Base-by-base conservation (phyloP, 2,113 vertebrate genomes). In the Tor tambroides region DNA sequence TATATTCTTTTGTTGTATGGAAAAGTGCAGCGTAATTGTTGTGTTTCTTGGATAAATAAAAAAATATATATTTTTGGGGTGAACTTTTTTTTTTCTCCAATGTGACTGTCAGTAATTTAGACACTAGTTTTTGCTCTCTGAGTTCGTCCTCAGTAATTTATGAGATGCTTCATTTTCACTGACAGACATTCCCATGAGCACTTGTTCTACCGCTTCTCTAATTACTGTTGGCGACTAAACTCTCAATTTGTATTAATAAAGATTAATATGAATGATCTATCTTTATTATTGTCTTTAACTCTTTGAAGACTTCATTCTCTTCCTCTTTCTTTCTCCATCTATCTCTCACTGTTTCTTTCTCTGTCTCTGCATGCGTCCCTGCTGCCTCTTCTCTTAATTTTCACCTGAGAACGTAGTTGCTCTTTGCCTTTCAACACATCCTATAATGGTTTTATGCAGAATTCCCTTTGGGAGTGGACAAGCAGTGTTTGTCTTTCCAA, bases 341-440 rank as follows among this genome's bases (percentile, higher is more conserved):
- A 3, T 85, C 23, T 51, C 51, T 63, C 38, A 1, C n/a, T n/a
- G 23, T 41, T n/a, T 59, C 38, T 79, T 59, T 79, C 19, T 67
- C 23, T 46, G 26, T 79, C 30, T 69, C 28, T 69, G 26, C 46
- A 43, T 74, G 51, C 35, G 28, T 85, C 65, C 76, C 51, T 63
- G 30, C 79, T 43, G 67, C 76, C 30, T 23, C 54, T 72, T 51
- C 35, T 76, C 72, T 74, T 89, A 65, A 85, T 89, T 82, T 56
- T 82, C 88, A 76, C 76, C 82, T 78, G 81, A 78, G 23, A 17
- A 46, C 32, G 35, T 51, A 80, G 75, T 46, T n/a, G 30, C 28
- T 49, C 56, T 38, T 85, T 59, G 51, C 38, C 78, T 74, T 63
- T 81, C 35, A 89, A 83, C 88, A 89, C 38, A 49, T 86, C 54